These are phyloP conservation scores for Salminus brasiliensis DNA, from an alignment of 2,113 vertebrate species.

Conservation along the genomic window DNA sequence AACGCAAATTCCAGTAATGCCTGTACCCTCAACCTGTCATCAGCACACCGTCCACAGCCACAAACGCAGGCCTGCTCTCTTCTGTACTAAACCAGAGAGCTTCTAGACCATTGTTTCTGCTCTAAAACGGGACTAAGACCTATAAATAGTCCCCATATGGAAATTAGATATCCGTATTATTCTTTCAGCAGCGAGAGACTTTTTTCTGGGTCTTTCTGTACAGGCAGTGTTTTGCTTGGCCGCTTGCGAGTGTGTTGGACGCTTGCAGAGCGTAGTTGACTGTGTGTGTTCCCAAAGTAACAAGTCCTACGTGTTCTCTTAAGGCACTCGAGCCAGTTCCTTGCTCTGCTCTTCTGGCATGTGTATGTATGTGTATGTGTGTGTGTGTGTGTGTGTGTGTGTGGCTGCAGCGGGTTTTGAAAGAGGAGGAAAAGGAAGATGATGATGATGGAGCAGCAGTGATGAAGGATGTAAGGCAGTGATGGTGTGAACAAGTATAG, in stretches of 20 bases:
- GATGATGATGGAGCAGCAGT: constrained; percentile 33
- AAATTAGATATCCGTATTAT: constrained; percentile 24
- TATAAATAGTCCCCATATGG: constrained; percentile 45
- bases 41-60: constrained; percentile 42
- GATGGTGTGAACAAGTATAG: constrained; percentile 14
- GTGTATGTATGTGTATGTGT: constrained; percentile 3
- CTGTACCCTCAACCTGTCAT: constrained; percentile 47
- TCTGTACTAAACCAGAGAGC: background rate
- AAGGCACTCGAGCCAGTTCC: background rate
- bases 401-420: constrained; percentile 11
- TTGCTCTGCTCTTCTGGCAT: background rate
- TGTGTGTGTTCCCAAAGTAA: constrained; percentile 43
- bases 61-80: constrained; percentile 17
- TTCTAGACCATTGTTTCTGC: constrained; percentile 20
- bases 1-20: constrained; percentile 50
- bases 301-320: constrained; percentile 15
- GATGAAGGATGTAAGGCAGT: constrained; percentile 42
- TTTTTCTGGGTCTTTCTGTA: constrained; percentile 7
- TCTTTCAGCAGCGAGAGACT: constrained; percentile 14
- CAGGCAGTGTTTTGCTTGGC: constrained; percentile 40
- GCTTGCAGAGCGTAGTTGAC: constrained; percentile 17
- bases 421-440: constrained; percentile 29
- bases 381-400: constrained; percentile 5
- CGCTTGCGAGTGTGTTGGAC: background rate
- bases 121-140: constrained; percentile 29